Evolutionary conservation across 1,140 invertebrate genomes (phyloP), one percentile per base, ranked within the genome.

Genomic region (Tachypleus tridentatus): DNA sequence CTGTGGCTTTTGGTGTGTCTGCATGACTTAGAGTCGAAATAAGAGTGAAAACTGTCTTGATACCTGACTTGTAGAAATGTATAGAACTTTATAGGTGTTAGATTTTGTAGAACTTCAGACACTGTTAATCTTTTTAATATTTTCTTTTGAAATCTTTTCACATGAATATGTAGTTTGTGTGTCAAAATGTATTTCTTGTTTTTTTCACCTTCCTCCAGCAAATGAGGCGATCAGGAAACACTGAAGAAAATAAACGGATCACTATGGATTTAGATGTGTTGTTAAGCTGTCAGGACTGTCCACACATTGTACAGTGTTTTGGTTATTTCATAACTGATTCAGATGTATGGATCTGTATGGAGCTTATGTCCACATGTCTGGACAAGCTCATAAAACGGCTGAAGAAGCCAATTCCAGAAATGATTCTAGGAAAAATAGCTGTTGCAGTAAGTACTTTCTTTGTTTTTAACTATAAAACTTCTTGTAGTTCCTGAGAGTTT

Each of bases 261-360:
- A 88, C 97, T 59, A 98, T 97, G 93, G 97, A 99, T 79, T 81
- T 99, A 69, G 94, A 98, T 76, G 95, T 99, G 51, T 93, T 98
- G 51, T 83, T 97, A 8, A 92, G 97, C 71, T 97, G 92, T 58
- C 89, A 97, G 71, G 93, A 96, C 76, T 98, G 95, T 82, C 90
- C 87, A 29, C 96, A 91, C 77, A 99, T 99, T 72, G 96, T 98
- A 63, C 87, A 93, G 75, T 99, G 94, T 78, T 82, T 95, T 71
- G 97, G 96, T 49, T 97, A 91, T 78, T 97, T 98, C 77, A 94
- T 98, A 50, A 97, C 92, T 1, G 89, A 94, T 65, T 76, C 64
- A 10, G 72, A 74, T 63, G 95, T 98, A 50, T 98, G 95, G 95
- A 98, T 99, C 74, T 98, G 95, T 76, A 99, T 99, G 96, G 96